These are phyloP conservation scores for Zygothrica quintamaculata DNA, from an alignment of 2,888 invertebrate species.

Conservation along the genomic window DNA sequence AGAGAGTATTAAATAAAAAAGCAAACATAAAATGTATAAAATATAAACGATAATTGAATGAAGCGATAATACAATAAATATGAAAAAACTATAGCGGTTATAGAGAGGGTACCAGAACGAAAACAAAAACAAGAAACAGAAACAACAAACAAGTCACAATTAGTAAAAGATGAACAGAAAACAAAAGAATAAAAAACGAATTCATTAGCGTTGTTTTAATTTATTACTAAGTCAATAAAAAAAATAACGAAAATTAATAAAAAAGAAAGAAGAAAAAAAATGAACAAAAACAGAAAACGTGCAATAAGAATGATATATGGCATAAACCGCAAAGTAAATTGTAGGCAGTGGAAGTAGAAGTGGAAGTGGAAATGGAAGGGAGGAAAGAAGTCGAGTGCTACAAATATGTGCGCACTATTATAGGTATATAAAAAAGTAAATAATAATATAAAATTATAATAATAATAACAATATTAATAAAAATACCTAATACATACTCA, in stretches of 20 bases:
- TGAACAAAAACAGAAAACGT: conserved; percentile 39
- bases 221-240: conserved; percentile 70
- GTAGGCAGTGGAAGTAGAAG: too few relatives aligned
- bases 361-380: conserved; percentile 44
- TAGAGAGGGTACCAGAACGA: conserved; percentile 15
- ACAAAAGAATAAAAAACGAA: too few relatives aligned
- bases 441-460: conserved; percentile 20
- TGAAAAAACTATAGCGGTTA: conserved; percentile 40
- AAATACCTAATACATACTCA: conserved; percentile 72
- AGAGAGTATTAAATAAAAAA: conserved; percentile 37
- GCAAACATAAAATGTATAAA: conserved; percentile 54
- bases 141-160: conserved; percentile 57
- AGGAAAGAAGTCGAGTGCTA: conserved; percentile 47
- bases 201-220: conserved; percentile 78
- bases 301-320: conserved; percentile 56
- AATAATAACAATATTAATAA: conserved; percentile 19
- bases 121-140: conserved; percentile 17
- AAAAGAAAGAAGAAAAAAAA: conserved; percentile 24
- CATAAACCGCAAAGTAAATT: conserved; percentile 49
- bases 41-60: conserved; percentile 62
- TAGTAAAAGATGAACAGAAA: conserved; percentile 52
- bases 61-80: conserved; percentile 55
- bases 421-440: conserved; percentile 31
- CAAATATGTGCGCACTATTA: conserved; percentile 33
- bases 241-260: conserved; percentile 35